Evolutionary conservation across 2,113 vertebrate genomes (phyloP), one percentile per base, ranked within the genome.

Genomic region (Microcebus tavaratra): DNA sequence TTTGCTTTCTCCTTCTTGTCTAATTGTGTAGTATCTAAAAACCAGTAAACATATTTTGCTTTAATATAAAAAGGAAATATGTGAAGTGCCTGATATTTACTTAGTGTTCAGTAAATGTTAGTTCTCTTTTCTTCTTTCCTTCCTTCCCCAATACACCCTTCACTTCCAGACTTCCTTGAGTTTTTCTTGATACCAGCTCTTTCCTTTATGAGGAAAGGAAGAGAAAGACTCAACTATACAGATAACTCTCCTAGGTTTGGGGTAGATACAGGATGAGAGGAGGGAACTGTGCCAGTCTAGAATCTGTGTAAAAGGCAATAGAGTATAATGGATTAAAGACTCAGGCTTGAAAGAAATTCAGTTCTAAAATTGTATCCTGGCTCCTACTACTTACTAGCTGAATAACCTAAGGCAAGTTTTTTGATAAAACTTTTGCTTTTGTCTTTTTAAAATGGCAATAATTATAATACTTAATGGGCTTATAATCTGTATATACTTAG

Each of bases 51-150:
- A 70, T 55, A 76, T 82, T 93, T 76, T 86, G 61, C 86, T 78
- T 81, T 92, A 86, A 87, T 81, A 14, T 76, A 61, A 55, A 55
- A 81, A 94, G 53, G 68, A 90, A 93, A 50, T 86, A 25, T 36
- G 50, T 81, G 65, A 76, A 76, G n/a, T 82, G 36, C 29, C 87
- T 70, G 81, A 61, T 55, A 42, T 75, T 84, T 90, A 67, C 36
- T 70, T 61, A 78, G 15, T 76, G n/a, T 23, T 94, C 76, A 63
- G 8, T 81, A 65, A 55, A 45, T 65, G n/a, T 78, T 87, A 61
- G 34, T 68, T 95, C 27, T 92, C 27, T 68, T 96, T 90, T 91
- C 88, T 42, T 87, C 55, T 76, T 91, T 63, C 8, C 42, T 61
- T 96, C 73, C 18, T 91, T 87, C 68, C 31, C 36, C 59, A 55